Evolutionary conservation across 1,140 invertebrate genomes (phyloP).

Genomic region (Ceratitis capitata): DNA sequence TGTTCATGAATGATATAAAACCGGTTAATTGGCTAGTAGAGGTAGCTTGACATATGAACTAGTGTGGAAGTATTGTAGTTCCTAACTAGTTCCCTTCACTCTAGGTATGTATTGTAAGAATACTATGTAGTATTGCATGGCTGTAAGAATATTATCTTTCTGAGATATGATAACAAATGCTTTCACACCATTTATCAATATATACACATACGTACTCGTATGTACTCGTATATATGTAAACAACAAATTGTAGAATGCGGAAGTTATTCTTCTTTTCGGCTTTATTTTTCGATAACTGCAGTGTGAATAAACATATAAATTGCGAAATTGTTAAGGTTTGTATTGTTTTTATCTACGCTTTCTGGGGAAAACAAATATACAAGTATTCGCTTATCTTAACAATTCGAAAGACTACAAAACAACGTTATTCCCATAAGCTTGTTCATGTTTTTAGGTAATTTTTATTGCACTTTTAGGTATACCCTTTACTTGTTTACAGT

Average conservation of each 20-base stretch:
- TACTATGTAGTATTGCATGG: background rate
- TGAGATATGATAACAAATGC: background rate
- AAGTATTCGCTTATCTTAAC: constrained; percentile 1
- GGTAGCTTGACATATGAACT: no score
- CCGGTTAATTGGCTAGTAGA: no score
- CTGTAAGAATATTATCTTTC: background rate
- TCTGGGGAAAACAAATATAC: background rate
- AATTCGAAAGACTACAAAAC: background rate
- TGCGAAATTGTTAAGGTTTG: background rate
- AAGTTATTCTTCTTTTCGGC: background rate
- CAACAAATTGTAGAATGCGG: background rate
- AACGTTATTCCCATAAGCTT: background rate
- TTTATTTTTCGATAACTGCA: background rate
- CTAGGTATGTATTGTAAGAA: background rate
- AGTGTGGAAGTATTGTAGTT: no score
- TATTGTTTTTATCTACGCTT: background rate
- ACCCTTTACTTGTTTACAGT: background rate
- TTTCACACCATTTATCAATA: background rate
- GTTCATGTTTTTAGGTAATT: background rate
- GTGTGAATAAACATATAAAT: background rate
- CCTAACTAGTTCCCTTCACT: no score
- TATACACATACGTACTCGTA: no score
- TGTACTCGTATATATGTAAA: no score
- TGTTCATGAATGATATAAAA: no score
- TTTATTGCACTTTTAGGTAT: background rate